Conservation (phyloP, 2,797 vertebrate genomes). For the Anabacerthia variegaticeps region DNA sequence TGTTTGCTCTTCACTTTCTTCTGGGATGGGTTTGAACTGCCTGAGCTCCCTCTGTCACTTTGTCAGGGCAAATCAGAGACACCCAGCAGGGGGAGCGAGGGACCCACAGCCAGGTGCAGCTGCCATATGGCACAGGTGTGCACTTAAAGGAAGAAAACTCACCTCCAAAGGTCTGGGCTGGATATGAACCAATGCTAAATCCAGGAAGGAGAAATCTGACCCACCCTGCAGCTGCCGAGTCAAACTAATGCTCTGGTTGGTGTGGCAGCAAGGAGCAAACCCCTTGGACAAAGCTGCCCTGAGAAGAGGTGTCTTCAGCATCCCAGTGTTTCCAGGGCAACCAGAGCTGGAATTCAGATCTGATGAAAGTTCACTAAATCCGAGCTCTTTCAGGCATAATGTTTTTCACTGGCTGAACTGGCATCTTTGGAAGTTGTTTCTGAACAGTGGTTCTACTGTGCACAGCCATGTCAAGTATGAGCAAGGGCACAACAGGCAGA, state of each 20-base stretch:
- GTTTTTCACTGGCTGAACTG: background rate
- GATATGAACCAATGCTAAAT: background rate
- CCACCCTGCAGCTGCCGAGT: background rate
- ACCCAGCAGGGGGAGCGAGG: background rate
- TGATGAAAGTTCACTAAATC: conserved; percentile 20
- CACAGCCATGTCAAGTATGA: background rate
- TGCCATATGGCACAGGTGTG: background rate
- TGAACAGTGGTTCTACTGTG: conserved; percentile 1
- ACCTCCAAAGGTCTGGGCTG: background rate
- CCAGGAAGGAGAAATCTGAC: background rate
- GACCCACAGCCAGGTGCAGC: background rate
- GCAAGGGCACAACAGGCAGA: conserved; percentile 18
- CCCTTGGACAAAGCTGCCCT: background rate
- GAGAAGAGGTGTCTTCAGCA: background rate
- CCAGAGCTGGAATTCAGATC: background rate
- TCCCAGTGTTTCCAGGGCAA: conserved; percentile 25
- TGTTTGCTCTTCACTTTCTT: background rate
- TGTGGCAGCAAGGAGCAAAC: background rate
- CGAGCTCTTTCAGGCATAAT: background rate
- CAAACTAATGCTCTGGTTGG: rapidly evolving
- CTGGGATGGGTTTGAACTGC: background rate
- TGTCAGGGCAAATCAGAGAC: background rate
- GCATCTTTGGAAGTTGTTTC: background rate
- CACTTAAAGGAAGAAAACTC: background rate
- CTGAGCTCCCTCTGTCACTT: background rate